Conservation (phyloP, 2,797 vertebrate genomes). For the Oreortyx pictus region DNA sequence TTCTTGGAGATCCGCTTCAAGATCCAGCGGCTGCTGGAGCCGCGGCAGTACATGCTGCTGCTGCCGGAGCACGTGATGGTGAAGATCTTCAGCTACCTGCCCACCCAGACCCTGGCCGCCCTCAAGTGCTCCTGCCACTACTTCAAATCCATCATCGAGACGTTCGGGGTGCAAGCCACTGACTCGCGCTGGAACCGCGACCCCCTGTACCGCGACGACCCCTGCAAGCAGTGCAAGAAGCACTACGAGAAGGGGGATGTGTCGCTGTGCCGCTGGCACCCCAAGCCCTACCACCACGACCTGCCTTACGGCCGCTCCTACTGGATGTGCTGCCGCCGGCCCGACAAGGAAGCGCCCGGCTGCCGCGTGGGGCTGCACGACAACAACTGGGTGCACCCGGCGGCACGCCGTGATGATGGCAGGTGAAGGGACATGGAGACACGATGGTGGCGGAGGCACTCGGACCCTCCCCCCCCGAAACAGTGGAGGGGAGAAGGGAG, state of each 20-base stretch:
- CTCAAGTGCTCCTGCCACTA: constrained; percentile 96
- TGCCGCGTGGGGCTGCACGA: constrained; percentile 94
- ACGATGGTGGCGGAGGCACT: too few species aligned
- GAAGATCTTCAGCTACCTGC: constrained; percentile 93
- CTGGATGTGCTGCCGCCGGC: constrained; percentile 97
- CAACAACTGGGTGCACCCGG: constrained; percentile 91
- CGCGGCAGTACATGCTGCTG: constrained; percentile 93
- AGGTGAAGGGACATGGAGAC: constrained; percentile 63
- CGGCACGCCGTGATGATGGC: constrained; percentile 79
- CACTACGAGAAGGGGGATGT: constrained; percentile 92
- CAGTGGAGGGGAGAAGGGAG: fast-evolving
- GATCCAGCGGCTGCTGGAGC: constrained; percentile 94
- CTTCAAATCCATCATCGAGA: constrained; percentile 92
- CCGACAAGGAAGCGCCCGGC: constrained; percentile 91
- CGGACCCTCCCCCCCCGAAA: too few species aligned
- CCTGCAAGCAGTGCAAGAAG: constrained; percentile 97
- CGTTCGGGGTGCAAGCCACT: constrained; percentile 89
- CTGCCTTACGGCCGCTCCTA: constrained; percentile 98
- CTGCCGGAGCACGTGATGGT: constrained; percentile 95
- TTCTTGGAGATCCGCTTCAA: constrained; percentile 98
- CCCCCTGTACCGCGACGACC: constrained; percentile 93
- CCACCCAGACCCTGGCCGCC: constrained; percentile 90
- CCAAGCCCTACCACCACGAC: constrained; percentile 99
- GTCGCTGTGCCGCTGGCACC: constrained; percentile 97
- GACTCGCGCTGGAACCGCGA: constrained; percentile 95